Conservation (phyloP, 2,888 invertebrate genomes). For the Polymixis flavicincta region DNA sequence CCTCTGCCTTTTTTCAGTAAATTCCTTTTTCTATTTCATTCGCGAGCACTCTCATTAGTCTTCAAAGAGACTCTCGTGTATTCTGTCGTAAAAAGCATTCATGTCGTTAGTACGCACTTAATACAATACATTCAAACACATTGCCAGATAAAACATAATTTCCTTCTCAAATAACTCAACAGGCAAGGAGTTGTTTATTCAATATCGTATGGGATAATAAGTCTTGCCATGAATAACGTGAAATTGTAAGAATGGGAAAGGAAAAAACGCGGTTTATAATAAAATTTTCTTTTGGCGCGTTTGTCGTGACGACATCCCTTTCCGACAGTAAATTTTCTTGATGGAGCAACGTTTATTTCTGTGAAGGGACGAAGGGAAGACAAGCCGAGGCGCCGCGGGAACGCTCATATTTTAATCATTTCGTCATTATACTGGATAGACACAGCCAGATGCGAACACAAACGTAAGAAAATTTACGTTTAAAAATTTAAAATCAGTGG, state of each 20-base stretch:
- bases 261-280: conserved; percentile 71
- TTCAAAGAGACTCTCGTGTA: conserved; percentile 29
- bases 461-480: conserved; percentile 39
- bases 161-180: conserved; percentile 60
- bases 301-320: conserved; percentile 71
- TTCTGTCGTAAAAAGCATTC: conserved; percentile 40
- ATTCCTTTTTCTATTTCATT: conserved; percentile 25
- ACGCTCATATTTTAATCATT: conserved; percentile 79
- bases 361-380: conserved; percentile 70
- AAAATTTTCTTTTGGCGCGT: conserved; percentile 71
- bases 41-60: conserved; percentile 47
- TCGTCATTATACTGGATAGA: conserved; percentile 70
- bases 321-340: conserved; percentile 74
- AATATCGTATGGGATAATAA: conserved; percentile 71
- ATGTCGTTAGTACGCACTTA: conserved; percentile 47
- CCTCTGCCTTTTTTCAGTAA: not conserved
- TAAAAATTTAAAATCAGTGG: conserved; percentile 10
- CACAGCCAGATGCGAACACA: conserved; percentile 34
- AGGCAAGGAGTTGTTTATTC: conserved; percentile 65
- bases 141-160: conserved; percentile 51
- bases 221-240: conserved; percentile 72
- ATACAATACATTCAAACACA: conserved; percentile 47
- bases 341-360: conserved; percentile 74
- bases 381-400: conserved; percentile 69
- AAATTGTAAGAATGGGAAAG: conserved; percentile 68